Evolutionary conservation across 1,140 invertebrate genomes (phyloP), one percentile per base, ranked within the genome.

Genomic region (Drosophila lini): DNA sequence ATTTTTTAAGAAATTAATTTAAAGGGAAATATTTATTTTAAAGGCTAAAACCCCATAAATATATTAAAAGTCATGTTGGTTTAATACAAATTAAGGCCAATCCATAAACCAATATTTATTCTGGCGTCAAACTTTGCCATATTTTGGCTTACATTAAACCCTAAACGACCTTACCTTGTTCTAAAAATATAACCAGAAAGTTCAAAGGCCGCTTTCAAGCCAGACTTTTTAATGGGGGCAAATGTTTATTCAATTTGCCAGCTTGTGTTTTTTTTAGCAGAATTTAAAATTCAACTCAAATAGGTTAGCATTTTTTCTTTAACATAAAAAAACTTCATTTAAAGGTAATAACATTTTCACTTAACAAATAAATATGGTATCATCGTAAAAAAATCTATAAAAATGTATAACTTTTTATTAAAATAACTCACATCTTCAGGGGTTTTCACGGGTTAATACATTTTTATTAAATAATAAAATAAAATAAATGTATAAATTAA

Each of bases 101-200:
- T 15, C 16, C 19, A 15, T 22, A 36, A 22, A 9, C 32, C 50
- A 36, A 36, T 53, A 53, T 53, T 53, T 53, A 22, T 36, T 53
- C 2, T 36, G 50, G 32, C 25, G 5, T 28, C 6, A 5, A 28
- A 28, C 25, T 28, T 28, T 28, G 25, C 32, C 32, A 36, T 36
- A 22, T 15, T 36, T 36, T 36, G 11, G 32, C 19, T 15, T 32
- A 10, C 16, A 53, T 36, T 53, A 36, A 36, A n/a, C 32, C 50
- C 34, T 36, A 9, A 52, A 52, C 11, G 31, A 52, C 50, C 50
- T 36, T 53, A 36, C 50, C 32, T 53, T 53, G 32, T 22, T 36
- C 50, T 53, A 53, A 53, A 53, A 53, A 53, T 53, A 53, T 36
- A 19, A 22, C 7, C 50, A 5, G 16, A 53, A 53, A 53, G 50